Base-by-base conservation (phyloP, 2,888 invertebrate genomes). In the Scaptomyza polygonia region DNA sequence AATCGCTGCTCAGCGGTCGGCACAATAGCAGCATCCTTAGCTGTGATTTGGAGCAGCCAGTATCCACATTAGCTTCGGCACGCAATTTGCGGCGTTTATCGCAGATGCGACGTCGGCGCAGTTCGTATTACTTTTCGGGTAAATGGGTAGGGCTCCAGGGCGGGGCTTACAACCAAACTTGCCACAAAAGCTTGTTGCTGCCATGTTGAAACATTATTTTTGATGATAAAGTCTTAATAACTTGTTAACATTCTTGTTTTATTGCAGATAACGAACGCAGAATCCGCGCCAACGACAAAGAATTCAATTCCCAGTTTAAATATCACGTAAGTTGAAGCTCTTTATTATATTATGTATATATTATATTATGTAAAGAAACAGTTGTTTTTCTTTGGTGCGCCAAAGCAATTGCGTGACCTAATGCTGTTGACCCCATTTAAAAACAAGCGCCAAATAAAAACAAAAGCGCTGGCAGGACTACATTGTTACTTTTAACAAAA, bases 251-350 rank as follows among this genome's bases (percentile, higher is more conserved):
- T 14, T 0, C 18, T 29, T 9, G 1, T 44, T 12, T 79, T 90
- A 91, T 91, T 92, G 53, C 95, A 99, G 99, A 98, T 94, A 96
- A 97, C 93, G 98, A 98, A 94, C 95, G 99, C 93, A 94, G 96
- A 94, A 98, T 99, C 92, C 96, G 96, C 93, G 98, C 98, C 90
- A 99, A 99, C 93, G 97, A 99, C 93, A 95, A 97, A 92, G 96
- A 95, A 91, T 98, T 96, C 93, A 99, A 99, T 94, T 95, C 96
- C 90, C 96, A 97, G 93, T 99, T 98, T 94, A 96, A 96, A 93
- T 99, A 99, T 94, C 98, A 99, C 91, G 99, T 99, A 95, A 97
- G 97, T 95, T 14, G 0, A 9, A 32, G 21, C 4, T 21, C 3
- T 21, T 21, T 21, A 21, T 21, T 4, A 21, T 21, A 21, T 21